Evolutionary conservation across 2,797 vertebrate genomes (phyloP).

Genomic region (Phoeniculus purpureus): DNA sequence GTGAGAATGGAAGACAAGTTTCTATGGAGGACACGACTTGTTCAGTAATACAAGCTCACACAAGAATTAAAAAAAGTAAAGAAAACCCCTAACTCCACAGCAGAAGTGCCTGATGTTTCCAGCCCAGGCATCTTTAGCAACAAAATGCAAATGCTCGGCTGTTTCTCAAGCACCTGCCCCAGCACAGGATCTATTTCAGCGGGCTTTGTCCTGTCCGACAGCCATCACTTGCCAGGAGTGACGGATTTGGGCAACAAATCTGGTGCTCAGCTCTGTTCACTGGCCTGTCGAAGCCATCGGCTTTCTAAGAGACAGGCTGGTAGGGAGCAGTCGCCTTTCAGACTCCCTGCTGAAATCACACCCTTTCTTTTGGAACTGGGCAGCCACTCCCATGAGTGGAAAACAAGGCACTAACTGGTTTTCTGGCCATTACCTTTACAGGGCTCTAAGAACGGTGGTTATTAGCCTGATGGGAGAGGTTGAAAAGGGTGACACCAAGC

Average conservation of each 20-base stretch:
- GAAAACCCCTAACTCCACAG: background rate
- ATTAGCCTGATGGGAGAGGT: background rate
- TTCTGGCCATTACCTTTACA: constrained; percentile 14
- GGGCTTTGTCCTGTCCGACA: background rate
- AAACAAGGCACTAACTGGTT: constrained; percentile 1
- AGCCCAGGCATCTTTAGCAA: constrained; percentile 12
- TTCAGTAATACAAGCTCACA: constrained; percentile 68
- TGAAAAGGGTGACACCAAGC: background rate
- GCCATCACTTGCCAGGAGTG: accelerated
- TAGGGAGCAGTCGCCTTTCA: background rate
- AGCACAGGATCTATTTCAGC: background rate
- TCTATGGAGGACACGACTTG: constrained; percentile 63
- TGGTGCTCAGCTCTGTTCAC: constrained; percentile 11
- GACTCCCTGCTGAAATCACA: background rate
- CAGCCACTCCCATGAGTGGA: background rate
- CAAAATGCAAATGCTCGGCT: background rate
- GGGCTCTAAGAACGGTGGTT: constrained; percentile 18
- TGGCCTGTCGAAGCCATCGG: background rate
- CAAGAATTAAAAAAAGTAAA: background rate
- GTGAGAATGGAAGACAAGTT: constrained; percentile 79
- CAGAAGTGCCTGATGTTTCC: constrained; percentile 23
- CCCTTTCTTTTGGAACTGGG: background rate
- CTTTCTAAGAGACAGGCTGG: background rate
- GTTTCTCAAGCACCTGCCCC: background rate
- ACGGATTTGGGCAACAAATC: background rate